A percentile compares a stretch with the other conserved stretches of the same genome.
Conservation (phyloP, 2,113 vertebrate species). For the Bos javanicus region DNA sequence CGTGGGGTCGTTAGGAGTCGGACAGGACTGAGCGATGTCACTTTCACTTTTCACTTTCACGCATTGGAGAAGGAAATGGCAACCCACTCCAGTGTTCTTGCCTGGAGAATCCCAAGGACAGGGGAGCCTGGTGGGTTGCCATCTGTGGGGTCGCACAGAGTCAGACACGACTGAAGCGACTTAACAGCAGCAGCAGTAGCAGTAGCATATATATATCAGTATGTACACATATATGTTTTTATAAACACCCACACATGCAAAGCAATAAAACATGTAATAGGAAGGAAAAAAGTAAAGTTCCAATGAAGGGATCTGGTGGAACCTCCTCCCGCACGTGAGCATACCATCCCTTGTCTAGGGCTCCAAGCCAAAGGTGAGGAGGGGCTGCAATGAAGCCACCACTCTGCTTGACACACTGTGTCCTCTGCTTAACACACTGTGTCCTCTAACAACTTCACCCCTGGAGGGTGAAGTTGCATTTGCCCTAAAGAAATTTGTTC, state of each 20-base stretch:
- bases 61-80: no score
- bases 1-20: no score
- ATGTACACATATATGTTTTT: not conserved
- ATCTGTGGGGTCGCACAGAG: no score
- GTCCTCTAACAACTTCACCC: not conserved
- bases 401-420: not conserved
- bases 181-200: no score
- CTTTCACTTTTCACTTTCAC: no score
- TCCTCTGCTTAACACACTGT: not conserved
- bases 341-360: not conserved
- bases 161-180: no score
- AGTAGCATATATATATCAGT: not conserved
- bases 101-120: no score
- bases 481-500: not conserved
- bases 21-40: no score
- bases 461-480: not conserved
- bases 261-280: not conserved
- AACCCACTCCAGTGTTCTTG: no score
- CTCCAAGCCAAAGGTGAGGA: not conserved
- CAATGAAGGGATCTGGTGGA: not conserved
- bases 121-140: no score
- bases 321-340: rapidly evolving
- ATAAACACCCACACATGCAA: not conserved
- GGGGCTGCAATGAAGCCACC: not conserved
- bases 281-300: not conserved